A percentile compares a stretch with the other conserved stretches of the same genome.
These are phyloP conservation scores for Drosophila borealis DNA, from an alignment of 2,888 invertebrate species.

Conservation along the genomic window DNA sequence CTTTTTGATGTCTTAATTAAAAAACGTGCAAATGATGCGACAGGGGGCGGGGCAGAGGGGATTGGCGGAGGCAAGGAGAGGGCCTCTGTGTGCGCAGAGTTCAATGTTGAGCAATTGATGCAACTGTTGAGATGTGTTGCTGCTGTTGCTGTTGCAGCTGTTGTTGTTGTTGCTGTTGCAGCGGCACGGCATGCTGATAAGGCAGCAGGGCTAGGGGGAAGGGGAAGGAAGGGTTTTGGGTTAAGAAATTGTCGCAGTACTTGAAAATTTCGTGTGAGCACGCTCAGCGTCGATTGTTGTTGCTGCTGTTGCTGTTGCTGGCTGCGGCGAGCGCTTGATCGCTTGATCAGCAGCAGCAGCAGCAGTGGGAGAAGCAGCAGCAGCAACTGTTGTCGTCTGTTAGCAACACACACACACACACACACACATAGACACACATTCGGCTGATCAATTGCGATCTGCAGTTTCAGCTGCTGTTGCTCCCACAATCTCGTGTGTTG, in stretches of 20 bases:
- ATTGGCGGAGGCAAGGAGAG: constrained; percentile 8
- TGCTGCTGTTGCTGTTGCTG: constrained; percentile 45
- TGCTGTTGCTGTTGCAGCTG: constrained; percentile 43
- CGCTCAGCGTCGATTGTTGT: constrained; percentile 76
- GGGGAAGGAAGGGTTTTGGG: constrained; percentile 23
- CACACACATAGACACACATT: constrained; percentile 22
- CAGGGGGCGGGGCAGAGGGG: constrained; percentile 7
- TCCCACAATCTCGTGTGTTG: constrained; percentile 72
- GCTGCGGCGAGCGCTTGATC: constrained; percentile 56
- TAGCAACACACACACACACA: constrained; percentile 38
- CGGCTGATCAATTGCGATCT: constrained; percentile 77
- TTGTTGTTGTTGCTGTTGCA: constrained; percentile 44
- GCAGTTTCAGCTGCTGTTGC: constrained; percentile 57
- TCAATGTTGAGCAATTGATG: constrained; percentile 82
- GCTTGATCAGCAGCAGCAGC: constrained; percentile 66
- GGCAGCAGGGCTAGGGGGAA: background rate
- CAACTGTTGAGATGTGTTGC: constrained; percentile 81
- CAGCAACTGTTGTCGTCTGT: constrained; percentile 57
- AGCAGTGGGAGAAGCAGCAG: constrained; percentile 24
- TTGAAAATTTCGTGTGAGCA: constrained; percentile 81
- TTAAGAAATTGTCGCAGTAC: constrained; percentile 76
- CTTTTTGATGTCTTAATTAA: constrained; percentile 81
- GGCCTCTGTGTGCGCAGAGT: constrained; percentile 61
- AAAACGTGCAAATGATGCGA: constrained; percentile 78
- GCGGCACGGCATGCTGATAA: constrained; percentile 76